A percentile compares a stretch with the other conserved stretches of the same genome.
These are phyloP conservation scores for Salminus brasiliensis DNA, from an alignment of 2,113 vertebrate species.

Conservation along the genomic window DNA sequence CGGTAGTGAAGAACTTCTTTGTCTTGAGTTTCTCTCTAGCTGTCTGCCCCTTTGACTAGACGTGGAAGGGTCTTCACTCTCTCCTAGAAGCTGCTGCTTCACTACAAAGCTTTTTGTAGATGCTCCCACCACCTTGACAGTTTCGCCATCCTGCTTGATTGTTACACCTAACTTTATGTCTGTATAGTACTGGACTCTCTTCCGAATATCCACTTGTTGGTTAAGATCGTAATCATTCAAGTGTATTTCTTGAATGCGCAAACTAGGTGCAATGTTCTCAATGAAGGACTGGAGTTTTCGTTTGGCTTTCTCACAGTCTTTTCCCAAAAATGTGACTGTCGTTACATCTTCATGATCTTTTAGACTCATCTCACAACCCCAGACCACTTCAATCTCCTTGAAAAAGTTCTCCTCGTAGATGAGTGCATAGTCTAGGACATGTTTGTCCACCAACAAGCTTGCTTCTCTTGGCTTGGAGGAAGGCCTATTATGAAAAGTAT, in stretches of 20 bases:
- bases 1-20: constrained; percentile 60
- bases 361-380: rapidly evolving
- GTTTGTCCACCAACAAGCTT: constrained; percentile 44
- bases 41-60: background rate
- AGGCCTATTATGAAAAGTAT: too few species aligned
- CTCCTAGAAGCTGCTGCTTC: constrained; percentile 56
- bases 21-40: rapidly evolving
- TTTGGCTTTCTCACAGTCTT: background rate
- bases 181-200: background rate
- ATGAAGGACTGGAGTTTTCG: constrained; percentile 46
- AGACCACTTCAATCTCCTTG: rapidly evolving
- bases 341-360: background rate
- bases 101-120: constrained; percentile 57
- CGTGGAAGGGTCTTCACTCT: rapidly evolving
- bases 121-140: constrained; percentile 64
- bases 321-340: constrained; percentile 43
- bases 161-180: constrained; percentile 38
- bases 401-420: background rate
- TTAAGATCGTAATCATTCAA: background rate
- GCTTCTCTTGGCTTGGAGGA: background rate
- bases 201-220: background rate
- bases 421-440: constrained; percentile 52
- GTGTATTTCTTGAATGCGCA: constrained; percentile 64
- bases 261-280: background rate
- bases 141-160: background rate